Evolutionary conservation across 1,140 invertebrate species (phyloP), one percentile per base, ranked within the genome.

Genomic region (Formica selysi): DNA sequence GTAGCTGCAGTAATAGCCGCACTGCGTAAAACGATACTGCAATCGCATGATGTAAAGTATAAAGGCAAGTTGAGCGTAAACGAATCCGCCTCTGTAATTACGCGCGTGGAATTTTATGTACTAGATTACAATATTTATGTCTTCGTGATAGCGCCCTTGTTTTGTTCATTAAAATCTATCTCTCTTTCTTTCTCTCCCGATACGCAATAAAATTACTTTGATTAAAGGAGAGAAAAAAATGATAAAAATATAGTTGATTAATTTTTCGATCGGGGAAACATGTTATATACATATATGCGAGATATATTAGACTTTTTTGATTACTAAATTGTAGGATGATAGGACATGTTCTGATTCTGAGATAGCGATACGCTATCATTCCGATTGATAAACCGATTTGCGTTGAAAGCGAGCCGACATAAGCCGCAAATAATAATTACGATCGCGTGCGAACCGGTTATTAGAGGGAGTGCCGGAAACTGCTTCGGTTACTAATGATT

Each of bases 401-500:
- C 79, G 26, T 61, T 81, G 67, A 87, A 90, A 86, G 54, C 61
- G 68, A 71, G 29, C 76, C 38, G 61, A 79, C 68, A 61, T 57
- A 80, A 87, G 44, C 86, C 84, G 86, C 90, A 92, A 91, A 92
- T 92, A 92, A 92, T 92, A 92, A 92, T 92, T 91, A 92, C 87
- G 89, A 91, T 92, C 89, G 92, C 92, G 90, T 92, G 92, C 62
- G 81, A 83, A 51, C n/a, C 61, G 80, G 88, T 92, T 92, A 92
- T 92, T 92, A 92, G 89, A 86, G 62, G 54, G 85, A 87, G 84
- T 81, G 86, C 76, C 86, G 85, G 87, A 87, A 92, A 92, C 90
- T 92, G 84, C 88, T 91, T 86, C 90, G 86, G 86, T 91, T 92
- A 92, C 90, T 92, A 92, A 92, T 92, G 92, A 91, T 91, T 89